Base-by-base conservation (phyloP, 1,140 invertebrate species). In the Himalopsyche phryganea region DNA sequence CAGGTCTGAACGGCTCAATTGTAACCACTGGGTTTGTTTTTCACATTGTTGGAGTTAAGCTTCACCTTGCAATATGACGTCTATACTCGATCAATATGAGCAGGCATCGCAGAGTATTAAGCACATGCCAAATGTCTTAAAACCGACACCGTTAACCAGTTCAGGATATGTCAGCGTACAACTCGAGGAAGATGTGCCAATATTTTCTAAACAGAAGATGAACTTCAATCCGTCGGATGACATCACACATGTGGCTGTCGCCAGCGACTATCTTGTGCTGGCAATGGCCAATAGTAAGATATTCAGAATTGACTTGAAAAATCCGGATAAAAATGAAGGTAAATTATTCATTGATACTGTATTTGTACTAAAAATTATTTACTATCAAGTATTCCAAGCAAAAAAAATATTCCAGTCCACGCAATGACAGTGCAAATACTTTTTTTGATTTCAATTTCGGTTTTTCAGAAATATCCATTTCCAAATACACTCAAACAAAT, bases 261-360 rank as follows among this genome's bases (percentile, higher is more conserved):
- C 86, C 14, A 94, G 85, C 67, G 91, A 94, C 68, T 86, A 85
- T 66, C 77, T 96, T 35, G 85, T 92, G 0, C 82, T 96, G 50
- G 86, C 89, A 1, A 89, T 96, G 86, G 84, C 85, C 17, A 92
- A 92, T 70, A 87, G 89, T 67, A 82, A 85, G 47, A 67, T 96
- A 2, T 81, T 94, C 45, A 77, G 91, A 38, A 88, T 96, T 58
- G 89, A 96, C 74, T 76, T 96, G 58, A 86, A 87, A 60, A 81
- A 88, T 63, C 87, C 90, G 7, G 84, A 89, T 54, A 81, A 86
- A 56, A 81, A 85, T 65, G 86, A 92, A 80, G 89, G 92, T 94
- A 75, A 58, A 38, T 28, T 42, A 35, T 35, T 35, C 38, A 13
- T 13, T 40, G 38, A 15, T 15, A 40, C n/a, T 35, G 33, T 35